Base-by-base conservation (phyloP, 2,888 invertebrate species). In the Adela reaumurella region DNA sequence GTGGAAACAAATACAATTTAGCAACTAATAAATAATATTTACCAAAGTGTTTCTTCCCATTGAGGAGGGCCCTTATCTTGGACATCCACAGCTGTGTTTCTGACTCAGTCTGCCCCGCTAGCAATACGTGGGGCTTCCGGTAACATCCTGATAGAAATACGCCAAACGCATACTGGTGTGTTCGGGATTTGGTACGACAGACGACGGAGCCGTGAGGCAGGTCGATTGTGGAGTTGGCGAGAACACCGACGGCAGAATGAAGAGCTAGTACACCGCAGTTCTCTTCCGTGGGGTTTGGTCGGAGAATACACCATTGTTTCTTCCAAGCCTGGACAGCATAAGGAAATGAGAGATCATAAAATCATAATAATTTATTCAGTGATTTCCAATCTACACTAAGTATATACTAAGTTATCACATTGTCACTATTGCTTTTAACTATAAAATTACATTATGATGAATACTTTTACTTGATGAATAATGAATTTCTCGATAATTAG, bases 11-110 rank as follows among this genome's bases (percentile, higher is more conserved):
- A n/a, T n/a, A n/a, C n/a, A n/a, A n/a, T n/a, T n/a, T n/a, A n/a
- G n/a, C n/a, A n/a, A n/a, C n/a, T n/a, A n/a, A n/a, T n/a, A n/a
- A n/a, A n/a, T n/a, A n/a, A n/a, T n/a, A n/a, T 66, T 69, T 51
- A 77, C 74, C 63, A 55, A 67, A 57, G 59, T 69, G 52, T 58
- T 74, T 64, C 63, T 68, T 60, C 57, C 74, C 65, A 61, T 72
- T 62, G 19, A 86, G 59, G 54, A 85, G 67, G 51, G 71, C 66
- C 52, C 81, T 69, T 45, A 87, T 82, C 53, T 81, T 83, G 11
- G 81, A 74, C 83, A 89, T 89, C 89, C 89, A 89, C 46, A 74
- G 61, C 58, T 88, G 87, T 5, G 83, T 80, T 52, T 88, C 86
- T 17, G 82, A 82, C 54, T 86, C 83, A 0, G 84, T 83, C 49